These are phyloP conservation scores for Ellobius talpinus DNA, from an alignment of 2,113 vertebrate genomes.

Conservation along the genomic window DNA sequence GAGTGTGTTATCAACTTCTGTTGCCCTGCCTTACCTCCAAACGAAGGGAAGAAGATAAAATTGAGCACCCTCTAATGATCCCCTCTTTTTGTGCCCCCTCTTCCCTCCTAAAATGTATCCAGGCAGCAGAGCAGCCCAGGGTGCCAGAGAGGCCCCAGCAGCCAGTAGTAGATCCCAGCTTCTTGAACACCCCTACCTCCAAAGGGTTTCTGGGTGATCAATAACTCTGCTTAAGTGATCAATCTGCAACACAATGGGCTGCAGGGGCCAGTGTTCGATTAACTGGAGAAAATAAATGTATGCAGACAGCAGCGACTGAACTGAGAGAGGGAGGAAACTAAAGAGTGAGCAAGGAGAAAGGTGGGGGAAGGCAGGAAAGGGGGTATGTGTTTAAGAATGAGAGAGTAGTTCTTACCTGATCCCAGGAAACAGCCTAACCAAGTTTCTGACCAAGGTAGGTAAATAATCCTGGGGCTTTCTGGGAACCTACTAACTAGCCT, in stretches of 20 bases:
- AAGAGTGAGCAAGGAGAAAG: neutral
- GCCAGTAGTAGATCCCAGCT: slow-evolving; percentile 59
- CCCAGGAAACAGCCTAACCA: slow-evolving; percentile 43
- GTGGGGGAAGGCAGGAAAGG: neutral
- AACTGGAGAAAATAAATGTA: slow-evolving; percentile 78
- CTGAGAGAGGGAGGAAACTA: neutral
- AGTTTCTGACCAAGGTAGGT: neutral
- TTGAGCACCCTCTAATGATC: slow-evolving; percentile 50
- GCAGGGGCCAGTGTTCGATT: slow-evolving; percentile 83
- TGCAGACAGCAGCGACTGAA: slow-evolving; percentile 49
- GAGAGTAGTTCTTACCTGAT: slow-evolving; percentile 23
- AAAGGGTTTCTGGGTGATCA: slow-evolving; percentile 81
- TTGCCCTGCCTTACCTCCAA: slow-evolving; percentile 31
- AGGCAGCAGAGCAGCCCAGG: neutral
- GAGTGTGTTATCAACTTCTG: neutral
- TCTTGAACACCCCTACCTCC: slow-evolving; percentile 64
- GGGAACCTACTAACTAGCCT: neutral
- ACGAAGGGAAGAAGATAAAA: slow-evolving; percentile 26
- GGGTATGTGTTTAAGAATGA: slow-evolving; percentile 50
- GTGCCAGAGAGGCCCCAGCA: slow-evolving; percentile 38
- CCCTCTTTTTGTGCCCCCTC: neutral
- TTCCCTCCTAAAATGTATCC: neutral
- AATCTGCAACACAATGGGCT: slow-evolving; percentile 82
- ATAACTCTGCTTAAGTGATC: slow-evolving; percentile 87
- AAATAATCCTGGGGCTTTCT: slow-evolving; percentile 52